Percentiles rank a stretch among this genome's conserved stretches.
These are phyloP conservation scores for Poecilia wingei DNA, from an alignment of 2,797 vertebrate species.

Conservation along the genomic window DNA sequence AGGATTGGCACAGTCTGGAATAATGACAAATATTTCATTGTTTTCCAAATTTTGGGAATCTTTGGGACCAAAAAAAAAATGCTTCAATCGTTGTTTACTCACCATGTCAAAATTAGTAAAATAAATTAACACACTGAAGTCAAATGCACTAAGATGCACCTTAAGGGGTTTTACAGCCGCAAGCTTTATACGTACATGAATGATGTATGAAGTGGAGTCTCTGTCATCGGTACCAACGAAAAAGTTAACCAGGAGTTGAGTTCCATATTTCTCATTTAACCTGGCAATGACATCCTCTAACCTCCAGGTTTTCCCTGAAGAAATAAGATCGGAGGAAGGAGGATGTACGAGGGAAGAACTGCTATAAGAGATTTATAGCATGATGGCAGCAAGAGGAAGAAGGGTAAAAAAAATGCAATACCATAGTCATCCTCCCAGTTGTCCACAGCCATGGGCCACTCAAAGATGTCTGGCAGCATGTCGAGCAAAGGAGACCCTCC, in stretches of 20 bases:
- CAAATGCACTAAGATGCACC: background rate
- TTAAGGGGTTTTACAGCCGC: background rate
- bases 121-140: background rate
- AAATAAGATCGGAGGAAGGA: constrained; percentile 12
- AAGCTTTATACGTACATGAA: constrained; percentile 88
- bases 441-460: constrained; percentile 90
- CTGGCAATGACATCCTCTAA: constrained; percentile 87
- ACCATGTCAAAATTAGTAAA: background rate
- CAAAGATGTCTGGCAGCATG: constrained; percentile 83
- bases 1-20: background rate
- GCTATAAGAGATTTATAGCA: background rate
- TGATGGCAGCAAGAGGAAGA: background rate
- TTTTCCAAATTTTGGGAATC: background rate
- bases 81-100: background rate
- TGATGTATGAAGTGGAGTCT: constrained; percentile 89
- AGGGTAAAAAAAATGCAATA: constrained; percentile 54
- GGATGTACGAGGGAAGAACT: background rate
- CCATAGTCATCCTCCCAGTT: constrained; percentile 87
- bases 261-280: constrained; percentile 90
- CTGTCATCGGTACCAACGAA: constrained; percentile 93
- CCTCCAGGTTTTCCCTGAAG: constrained; percentile 85
- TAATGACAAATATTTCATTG: background rate
- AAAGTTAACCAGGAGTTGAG: constrained; percentile 90
- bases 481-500: constrained; percentile 86
- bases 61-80: background rate